Base-by-base conservation (phyloP, 1,140 invertebrate species). In the Sycophaga agraensis region DNA sequence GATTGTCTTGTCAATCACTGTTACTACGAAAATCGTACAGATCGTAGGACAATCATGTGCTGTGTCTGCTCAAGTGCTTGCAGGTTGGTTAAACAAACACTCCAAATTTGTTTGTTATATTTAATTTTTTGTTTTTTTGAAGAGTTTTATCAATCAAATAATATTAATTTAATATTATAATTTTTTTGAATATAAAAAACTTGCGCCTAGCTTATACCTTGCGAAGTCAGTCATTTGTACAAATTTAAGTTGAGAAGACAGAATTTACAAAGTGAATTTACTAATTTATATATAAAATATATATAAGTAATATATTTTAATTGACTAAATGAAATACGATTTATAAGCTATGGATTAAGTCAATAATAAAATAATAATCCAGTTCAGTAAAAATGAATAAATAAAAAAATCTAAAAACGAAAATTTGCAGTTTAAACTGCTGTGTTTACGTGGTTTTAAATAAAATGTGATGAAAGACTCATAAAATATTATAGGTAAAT, bases 151-250 rank as follows among this genome's bases (percentile, higher is more conserved):
- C n/a, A 16, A 16, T 19, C 35, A 34, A 49, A n/a, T 40, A 35
- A 46, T 2, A 35, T 35, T 35, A 9, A 39, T 39, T 35, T 37
- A 39, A 35, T 4, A 35, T 46, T 57, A 22, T 12, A 11, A 24
- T 46, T 58, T 45, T 4, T 39, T 39, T 39, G 4, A 4, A 17
- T 55, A 19, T 12, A 28, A 54, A 55, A 51, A n/a, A 39, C 37
- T 43, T 22, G 54, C 53, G 45, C 26, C 28, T 64, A 70, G 60
- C 59, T 66, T 68, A 65, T 69, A 66, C 24, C 51, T 51, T 66
- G 46, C 57, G 53, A 55, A 64, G 5, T 65, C 57, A 72, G 68
- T 70, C 66, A 74, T 68, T 66, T 76, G 71, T 76, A 75, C 70
- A 76, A 75, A 75, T 70, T 67, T 62, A 70, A 70, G 60, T 69